These are phyloP conservation scores for Hirtodrosophila confusa DNA, from an alignment of 2,888 invertebrate genomes.

Conservation along the genomic window DNA sequence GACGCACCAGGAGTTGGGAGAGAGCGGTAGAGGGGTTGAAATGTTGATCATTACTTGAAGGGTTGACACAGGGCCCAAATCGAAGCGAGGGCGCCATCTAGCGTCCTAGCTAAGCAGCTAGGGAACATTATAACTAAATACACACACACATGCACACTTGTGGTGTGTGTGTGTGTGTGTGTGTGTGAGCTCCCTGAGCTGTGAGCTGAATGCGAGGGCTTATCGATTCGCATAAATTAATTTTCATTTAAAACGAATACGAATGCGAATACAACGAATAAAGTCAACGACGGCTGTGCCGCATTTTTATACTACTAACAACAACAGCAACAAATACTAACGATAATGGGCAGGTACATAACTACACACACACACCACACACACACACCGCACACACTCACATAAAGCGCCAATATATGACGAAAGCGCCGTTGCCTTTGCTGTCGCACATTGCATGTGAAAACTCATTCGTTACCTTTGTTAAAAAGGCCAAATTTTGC, in stretches of 20 bases:
- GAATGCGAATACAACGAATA: conserved; percentile 63
- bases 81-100: conserved; percentile 55
- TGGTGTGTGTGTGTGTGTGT: conserved; percentile 6
- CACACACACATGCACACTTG: conserved; percentile 8
- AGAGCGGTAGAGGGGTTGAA: conserved; percentile 22
- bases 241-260: conserved; percentile 77
- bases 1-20: no score
- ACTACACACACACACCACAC: conserved; percentile 25
- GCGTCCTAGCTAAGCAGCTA: conserved; percentile 22
- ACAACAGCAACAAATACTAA: conserved; percentile 33
- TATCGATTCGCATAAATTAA: conserved; percentile 79
- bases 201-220: conserved; percentile 41
- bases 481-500: conserved; percentile 67
- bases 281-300: conserved; percentile 60
- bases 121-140: conserved; percentile 31
- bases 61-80: conserved; percentile 55
- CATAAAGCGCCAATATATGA: conserved; percentile 67
- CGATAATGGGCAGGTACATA: conserved; percentile 60
- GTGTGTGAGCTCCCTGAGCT: conserved; percentile 20
- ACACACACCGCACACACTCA: conserved; percentile 9
- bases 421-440: conserved; percentile 52
- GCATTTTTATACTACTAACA: conserved; percentile 46
- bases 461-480: conserved; percentile 68
- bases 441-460: conserved; percentile 69
- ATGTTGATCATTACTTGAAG: conserved; percentile 15